These are phyloP conservation scores for Alectura lathami DNA, from an alignment of 2,113 vertebrate species.

Conservation along the genomic window DNA sequence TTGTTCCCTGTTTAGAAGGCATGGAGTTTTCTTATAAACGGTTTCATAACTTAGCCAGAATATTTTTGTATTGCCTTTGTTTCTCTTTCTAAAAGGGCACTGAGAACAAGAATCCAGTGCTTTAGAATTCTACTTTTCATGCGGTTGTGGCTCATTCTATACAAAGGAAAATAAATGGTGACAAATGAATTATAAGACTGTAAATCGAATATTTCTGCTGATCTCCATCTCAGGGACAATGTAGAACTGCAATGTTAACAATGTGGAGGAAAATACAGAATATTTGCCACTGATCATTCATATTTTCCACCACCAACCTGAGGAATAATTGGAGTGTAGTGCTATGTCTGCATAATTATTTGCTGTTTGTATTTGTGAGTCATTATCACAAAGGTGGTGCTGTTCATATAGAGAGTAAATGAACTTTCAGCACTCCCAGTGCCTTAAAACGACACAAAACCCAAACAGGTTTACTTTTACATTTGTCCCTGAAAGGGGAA, in stretches of 20 bases:
- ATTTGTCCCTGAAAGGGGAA: neutral
- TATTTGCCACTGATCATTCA: constrained; percentile 11
- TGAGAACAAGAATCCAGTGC: neutral
- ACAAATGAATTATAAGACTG: constrained; percentile 55
- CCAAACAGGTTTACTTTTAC: neutral
- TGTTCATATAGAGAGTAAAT: neutral
- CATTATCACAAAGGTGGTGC: neutral
- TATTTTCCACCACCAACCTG: neutral
- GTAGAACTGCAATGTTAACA: neutral
- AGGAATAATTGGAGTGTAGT: neutral
- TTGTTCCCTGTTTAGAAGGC: constrained; percentile 15
- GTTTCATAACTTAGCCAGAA: constrained; percentile 21
- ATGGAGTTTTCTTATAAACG: constrained; percentile 17
- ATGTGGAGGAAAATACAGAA: constrained; percentile 22
- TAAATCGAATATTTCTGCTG: constrained; percentile 57
- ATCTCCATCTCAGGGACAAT: constrained; percentile 13
- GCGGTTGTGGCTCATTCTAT: constrained; percentile 39
- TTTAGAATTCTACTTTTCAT: neutral
- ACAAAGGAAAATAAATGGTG: constrained; percentile 55
- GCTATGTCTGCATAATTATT: neutral
- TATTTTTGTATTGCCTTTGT: constrained; percentile 46
- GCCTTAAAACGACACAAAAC: neutral
- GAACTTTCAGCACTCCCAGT: neutral
- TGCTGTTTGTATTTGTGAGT: neutral
- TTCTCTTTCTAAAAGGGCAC: constrained; percentile 18